A percentile compares a stretch with the other conserved stretches of the same genome.
These are phyloP conservation scores for Cecidostiba fungosa DNA, from an alignment of 2,888 invertebrate genomes.

Conservation along the genomic window DNA sequence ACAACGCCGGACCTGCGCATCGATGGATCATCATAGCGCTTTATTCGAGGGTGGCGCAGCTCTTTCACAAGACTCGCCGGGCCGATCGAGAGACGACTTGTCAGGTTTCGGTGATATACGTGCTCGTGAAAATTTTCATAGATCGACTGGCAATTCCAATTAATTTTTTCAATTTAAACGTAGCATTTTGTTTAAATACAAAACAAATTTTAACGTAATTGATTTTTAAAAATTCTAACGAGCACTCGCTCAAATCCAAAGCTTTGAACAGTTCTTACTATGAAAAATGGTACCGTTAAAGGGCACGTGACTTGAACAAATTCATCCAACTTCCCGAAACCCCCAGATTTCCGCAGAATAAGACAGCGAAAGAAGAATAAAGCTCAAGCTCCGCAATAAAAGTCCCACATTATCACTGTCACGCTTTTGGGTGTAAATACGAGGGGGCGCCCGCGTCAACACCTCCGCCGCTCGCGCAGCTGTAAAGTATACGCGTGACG, in stretches of 20 bases:
- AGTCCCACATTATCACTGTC: neutral
- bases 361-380: neutral
- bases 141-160: too few species aligned
- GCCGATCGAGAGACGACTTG: neutral
- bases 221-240: too few species aligned
- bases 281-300: neutral
- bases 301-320: neutral
- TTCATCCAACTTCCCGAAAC: neutral
- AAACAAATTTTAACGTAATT: too few species aligned
- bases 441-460: neutral
- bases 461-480: neutral
- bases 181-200: too few species aligned
- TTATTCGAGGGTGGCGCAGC: slow-evolving; percentile 49
- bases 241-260: too few species aligned
- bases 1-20: slow-evolving; percentile 60
- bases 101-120: neutral
- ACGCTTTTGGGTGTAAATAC: neutral
- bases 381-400: neutral
- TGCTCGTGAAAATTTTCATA: neutral
- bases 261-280: too few species aligned
- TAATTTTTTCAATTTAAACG: too few species aligned
- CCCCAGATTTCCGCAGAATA: neutral
- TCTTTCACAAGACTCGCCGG: neutral
- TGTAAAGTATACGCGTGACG: slow-evolving; percentile 19
- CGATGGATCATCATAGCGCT: slow-evolving; percentile 66